Evolutionary conservation across 2,113 vertebrate species (phyloP), one percentile per base, ranked within the genome.

Genomic region (Trinectes maculatus): DNA sequence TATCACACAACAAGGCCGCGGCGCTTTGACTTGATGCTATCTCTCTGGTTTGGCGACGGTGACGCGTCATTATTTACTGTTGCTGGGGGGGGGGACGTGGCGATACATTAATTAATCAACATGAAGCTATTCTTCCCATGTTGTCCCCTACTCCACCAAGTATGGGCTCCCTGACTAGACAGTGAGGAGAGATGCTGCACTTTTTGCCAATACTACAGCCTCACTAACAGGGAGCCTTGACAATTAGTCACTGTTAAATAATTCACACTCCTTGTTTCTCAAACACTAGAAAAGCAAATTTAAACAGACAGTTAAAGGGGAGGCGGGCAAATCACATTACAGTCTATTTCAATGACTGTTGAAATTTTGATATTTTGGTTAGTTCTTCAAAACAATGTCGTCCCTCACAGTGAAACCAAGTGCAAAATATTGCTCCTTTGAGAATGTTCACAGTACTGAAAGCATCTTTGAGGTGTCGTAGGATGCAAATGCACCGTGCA

Each of bases 41-140:
- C 91, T 87, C 60, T 63, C 81, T 54, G 65, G 59, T 83, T 88
- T 87, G 74, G 34, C 62, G 16, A 12, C 29, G 18, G 86, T 67
- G 69, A 87, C 56, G 53, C 15, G 31, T 71, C 82, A 70, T 91
- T 89, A 91, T 92, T 90, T 92, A 92, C 84, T 71, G 72, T 76
- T 86, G 88, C 85, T 24, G 46, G 48, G 80, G 46, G 48, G 80
- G 80, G 79, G 81, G 13, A 66, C 71, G 59, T 79, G 86, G 25
- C 51, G 62, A 74, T 70, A 77, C 91, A 89, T 91, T 90, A 89
- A 92, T 90, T 79, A 82, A 91, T 89, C 86, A 84, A 78, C 83
- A 65, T 59, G 74, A 77, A 54, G 80, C 74, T 59, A 79, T 87
- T 91, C 77, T 83, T 68, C 79, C 56, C 39, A 22, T 63, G 54